Evolutionary conservation across 2,797 vertebrate genomes (phyloP).

Genomic region (Cryptoblepharus egeriae): DNA sequence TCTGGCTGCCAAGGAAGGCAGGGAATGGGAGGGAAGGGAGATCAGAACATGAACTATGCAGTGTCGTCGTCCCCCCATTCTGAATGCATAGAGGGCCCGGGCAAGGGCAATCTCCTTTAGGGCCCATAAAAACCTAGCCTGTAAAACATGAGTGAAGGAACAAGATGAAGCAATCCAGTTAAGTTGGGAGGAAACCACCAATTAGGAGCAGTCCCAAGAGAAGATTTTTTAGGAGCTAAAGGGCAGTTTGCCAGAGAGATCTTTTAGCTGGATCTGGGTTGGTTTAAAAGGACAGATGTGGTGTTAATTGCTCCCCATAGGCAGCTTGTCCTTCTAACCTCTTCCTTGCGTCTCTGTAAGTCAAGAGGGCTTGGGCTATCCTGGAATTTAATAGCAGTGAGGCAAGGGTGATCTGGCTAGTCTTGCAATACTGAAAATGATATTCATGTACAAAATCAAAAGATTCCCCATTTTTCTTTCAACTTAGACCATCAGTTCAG

Average conservation of each 20-base stretch:
- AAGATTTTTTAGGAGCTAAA: slow-evolving; percentile 53
- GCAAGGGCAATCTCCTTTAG: slow-evolving; percentile 49
- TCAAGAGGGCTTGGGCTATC: background rate
- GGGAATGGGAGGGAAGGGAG: background rate
- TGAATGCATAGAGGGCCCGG: slow-evolving; percentile 47
- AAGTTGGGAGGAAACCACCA: slow-evolving; percentile 68
- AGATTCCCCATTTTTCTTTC: background rate
- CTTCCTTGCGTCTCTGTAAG: background rate
- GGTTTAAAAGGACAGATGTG: slow-evolving; percentile 30
- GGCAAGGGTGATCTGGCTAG: background rate
- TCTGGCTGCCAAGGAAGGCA: slow-evolving; percentile 14
- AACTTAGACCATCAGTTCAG: background rate
- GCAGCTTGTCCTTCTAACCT: background rate
- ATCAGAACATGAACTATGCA: slow-evolving; percentile 31
- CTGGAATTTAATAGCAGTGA: background rate
- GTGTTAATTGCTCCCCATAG: slow-evolving; percentile 29
- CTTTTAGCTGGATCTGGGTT: slow-evolving; percentile 15
- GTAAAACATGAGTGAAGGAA: slow-evolving; percentile 67
- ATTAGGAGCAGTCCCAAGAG: slow-evolving; percentile 59
- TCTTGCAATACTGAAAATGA: background rate
- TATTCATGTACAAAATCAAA: background rate
- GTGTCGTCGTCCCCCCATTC: slow-evolving; percentile 23
- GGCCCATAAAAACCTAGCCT: slow-evolving; percentile 58
- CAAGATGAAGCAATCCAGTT: slow-evolving; percentile 47
- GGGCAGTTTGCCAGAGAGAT: slow-evolving; percentile 63